phyloP scores from a whole-genome alignment of 2,113 vertebrate species.

The Pseudopodoces humilis region DNA sequence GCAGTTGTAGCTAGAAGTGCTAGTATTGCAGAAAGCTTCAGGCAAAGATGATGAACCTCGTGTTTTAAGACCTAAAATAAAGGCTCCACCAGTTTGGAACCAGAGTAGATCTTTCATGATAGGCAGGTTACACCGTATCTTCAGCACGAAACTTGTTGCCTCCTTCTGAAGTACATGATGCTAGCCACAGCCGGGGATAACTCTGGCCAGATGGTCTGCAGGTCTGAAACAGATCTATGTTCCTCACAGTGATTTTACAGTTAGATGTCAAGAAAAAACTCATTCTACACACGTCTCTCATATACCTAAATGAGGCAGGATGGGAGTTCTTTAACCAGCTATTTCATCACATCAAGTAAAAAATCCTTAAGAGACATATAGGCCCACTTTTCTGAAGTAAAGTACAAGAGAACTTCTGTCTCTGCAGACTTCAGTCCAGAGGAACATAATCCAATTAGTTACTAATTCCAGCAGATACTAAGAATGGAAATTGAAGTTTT shows the following conservation, averaged over 20 bases:
- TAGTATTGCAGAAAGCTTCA: background rate
- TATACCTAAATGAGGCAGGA: background rate
- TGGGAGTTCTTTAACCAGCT: background rate
- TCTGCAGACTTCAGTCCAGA: background rate
- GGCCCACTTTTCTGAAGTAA: background rate
- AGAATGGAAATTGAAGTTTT: background rate
- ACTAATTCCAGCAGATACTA: background rate
- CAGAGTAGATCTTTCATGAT: background rate
- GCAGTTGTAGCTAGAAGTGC: background rate
- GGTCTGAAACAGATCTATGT: background rate
- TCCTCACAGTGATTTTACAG: background rate
- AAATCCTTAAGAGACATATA: background rate
- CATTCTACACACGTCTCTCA: background rate
- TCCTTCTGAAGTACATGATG: background rate
- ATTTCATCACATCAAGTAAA: background rate
- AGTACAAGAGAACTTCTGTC: background rate
- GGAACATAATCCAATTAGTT: background rate
- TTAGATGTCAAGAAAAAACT: background rate
- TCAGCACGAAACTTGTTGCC: background rate
- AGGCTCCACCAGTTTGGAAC: background rate
- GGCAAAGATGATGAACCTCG: background rate
- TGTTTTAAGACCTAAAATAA: background rate
- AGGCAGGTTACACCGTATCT: background rate
- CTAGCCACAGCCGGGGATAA: background rate
- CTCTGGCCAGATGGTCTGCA: background rate